Evolutionary conservation across 2,888 invertebrate species (phyloP), one percentile per base, ranked within the genome.

Genomic region (Eueremaeus valkanovi): DNA sequence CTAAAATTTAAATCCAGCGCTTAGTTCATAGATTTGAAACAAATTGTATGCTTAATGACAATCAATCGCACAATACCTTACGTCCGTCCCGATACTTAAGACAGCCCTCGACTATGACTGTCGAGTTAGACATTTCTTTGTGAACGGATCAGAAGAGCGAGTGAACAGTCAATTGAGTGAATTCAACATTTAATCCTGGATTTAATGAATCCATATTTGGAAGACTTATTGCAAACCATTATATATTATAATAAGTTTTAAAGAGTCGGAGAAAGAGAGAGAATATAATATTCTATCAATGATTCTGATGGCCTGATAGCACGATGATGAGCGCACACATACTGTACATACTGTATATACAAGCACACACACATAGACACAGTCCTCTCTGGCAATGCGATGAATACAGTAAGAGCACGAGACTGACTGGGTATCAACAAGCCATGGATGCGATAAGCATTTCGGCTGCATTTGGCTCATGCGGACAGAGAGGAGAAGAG

Each of bases 31-130:
- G 45, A 9, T 33, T 61, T 36, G 6, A 72, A 63, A 45, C 3
- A 13, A 58, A 29, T 51, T 72, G 74, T 63, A 45, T 33, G 33
- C n/a, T 66, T 0, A 40, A 74, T 75, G 51, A 55, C 33, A n/a
- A n/a, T n/a, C n/a, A n/a, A n/a, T n/a, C n/a, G n/a, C n/a, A n/a
- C 76, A 76, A 78, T 84, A 92, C 93, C 89, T 92, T 93, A 85
- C 91, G 92, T 79, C 92, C 92, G 83, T 93, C 92, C 78, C 93
- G 88, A 85, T 91, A 92, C 86, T 92, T 93, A 82, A 92, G 91
- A 81, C 90, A 90, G 82, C 92, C 92, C 85, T 92, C 92, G 83
- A 92, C 91, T 84, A 93, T 89, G 80, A 90, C 90, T 86, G 87
- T 91, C 84, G 89, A 89, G 87, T 92, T 92, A 61, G 74, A 42